Evolutionary conservation across 2,888 invertebrate species (phyloP), one percentile per base, ranked within the genome.

Genomic region (Stegana nigrithorax): DNA sequence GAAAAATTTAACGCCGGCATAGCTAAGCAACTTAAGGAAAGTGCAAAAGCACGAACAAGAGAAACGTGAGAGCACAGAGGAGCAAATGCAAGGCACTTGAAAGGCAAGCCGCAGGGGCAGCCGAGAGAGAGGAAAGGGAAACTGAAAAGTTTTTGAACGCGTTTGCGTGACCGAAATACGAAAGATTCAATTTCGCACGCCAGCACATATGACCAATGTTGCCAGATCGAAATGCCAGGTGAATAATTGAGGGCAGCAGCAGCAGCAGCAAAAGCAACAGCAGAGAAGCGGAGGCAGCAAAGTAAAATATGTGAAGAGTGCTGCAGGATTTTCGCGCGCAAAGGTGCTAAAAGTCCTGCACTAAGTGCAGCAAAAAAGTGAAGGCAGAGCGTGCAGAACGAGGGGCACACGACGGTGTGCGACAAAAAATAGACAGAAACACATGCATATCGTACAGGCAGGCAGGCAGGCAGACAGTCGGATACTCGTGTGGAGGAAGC

Each of bases 121-220:
- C 17, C 10, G 21, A 39, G 12, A 36, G 39, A 26, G 26, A 27
- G 27, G 14, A 26, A 27, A 26, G 4, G 39, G 10, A 39, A 23
- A 45, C 32, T 14, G 29, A n/a, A 25, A 51, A 51, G 39, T 42
- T 50, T 67, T 64, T 67, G 64, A 67, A 66, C 61, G 56, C 57
- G 59, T 60, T 68, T 70, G 68, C 70, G 70, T 70, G 70, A 70
- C 70, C 67, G 60, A 68, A 70, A 68, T 70, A 67, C 67, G 57
- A 63, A 67, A 66, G 68, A 70, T 70, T 70, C 68, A 70, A 70
- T 70, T 70, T 63, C 39, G 19, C 36, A 19, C 17, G 51, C 51
- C 36, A 25, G 17, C 47, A 14, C 44, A 42, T 45, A 45, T 45
- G 47, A 12, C 29, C 32, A 32, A 32, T 45, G 45, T 23, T n/a